Evolutionary conservation across 1,140 invertebrate species (phyloP).

Genomic region (Eriocheir sinensis): DNA sequence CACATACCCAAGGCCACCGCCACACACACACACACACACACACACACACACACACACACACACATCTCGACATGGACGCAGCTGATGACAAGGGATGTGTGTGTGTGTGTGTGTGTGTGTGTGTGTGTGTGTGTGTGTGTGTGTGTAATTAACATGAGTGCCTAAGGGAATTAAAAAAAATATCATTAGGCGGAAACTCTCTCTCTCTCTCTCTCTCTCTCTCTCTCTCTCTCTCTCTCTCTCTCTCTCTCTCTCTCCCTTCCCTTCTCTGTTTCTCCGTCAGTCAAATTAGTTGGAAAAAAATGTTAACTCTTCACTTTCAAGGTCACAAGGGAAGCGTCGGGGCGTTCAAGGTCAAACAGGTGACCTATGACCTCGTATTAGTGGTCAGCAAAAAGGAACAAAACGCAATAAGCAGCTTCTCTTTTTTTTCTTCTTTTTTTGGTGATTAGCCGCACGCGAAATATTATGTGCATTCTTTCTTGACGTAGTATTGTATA

Average conservation of each 20-base stretch:
- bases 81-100: too few species aligned
- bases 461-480: not conserved
- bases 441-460: not conserved
- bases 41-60: constrained; percentile 8
- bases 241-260: too few species aligned
- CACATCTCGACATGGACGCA: not conserved
- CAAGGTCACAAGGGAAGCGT: not conserved
- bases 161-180: too few species aligned
- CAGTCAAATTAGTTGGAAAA: too few species aligned
- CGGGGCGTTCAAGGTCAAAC: not conserved
- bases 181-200: too few species aligned
- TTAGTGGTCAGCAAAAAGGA: not conserved
- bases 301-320: not conserved
- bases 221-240: too few species aligned
- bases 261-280: too few species aligned
- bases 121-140: too few species aligned
- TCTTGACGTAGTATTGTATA: not conserved
- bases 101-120: too few species aligned
- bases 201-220: too few species aligned
- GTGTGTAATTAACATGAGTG: too few species aligned
- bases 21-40: constrained; percentile 22
- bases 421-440: too few species aligned
- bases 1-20: not conserved
- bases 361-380: not conserved
- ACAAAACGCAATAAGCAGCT: not conserved